Conservation (phyloP, 2,113 vertebrate genomes). For the Anseranas semipalmata region DNA sequence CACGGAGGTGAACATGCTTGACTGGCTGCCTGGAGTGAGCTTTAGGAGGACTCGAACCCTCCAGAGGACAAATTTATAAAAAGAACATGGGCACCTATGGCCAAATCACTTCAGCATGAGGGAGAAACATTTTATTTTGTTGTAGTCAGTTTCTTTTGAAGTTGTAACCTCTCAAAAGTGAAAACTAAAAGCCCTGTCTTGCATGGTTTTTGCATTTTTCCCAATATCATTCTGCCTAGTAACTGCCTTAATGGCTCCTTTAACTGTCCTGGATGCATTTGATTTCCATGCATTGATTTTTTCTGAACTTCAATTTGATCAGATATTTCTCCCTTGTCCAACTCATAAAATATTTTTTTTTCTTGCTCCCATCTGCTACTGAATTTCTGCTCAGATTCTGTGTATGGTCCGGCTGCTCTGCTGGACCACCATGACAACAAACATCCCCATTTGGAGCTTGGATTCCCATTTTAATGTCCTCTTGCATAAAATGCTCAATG, state of each 20-base stretch:
- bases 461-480: neutral
- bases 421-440: neutral
- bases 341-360: neutral
- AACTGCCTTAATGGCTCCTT: neutral
- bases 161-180: slow-evolving; percentile 7
- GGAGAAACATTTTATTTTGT: slow-evolving; percentile 37
- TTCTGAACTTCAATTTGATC: neutral
- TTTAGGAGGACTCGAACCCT: slow-evolving; percentile 30
- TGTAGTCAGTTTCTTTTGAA: slow-evolving; percentile 40
- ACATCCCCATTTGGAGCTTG: neutral
- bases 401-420: neutral
- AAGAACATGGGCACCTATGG: neutral
- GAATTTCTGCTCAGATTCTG: neutral
- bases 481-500: neutral
- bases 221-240: neutral
- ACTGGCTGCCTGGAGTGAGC: slow-evolving; percentile 47
- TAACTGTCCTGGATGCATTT: neutral
- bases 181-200: neutral
- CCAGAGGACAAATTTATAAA: slow-evolving; percentile 25
- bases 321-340: neutral
- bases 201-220: slow-evolving; percentile 15
- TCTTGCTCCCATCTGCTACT: neutral
- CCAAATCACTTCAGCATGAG: slow-evolving; percentile 20
- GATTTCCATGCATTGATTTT: neutral
- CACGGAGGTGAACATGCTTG: neutral